Conservation (phyloP, 2,113 vertebrate genomes). For the Takifugu bimaculatus region DNA sequence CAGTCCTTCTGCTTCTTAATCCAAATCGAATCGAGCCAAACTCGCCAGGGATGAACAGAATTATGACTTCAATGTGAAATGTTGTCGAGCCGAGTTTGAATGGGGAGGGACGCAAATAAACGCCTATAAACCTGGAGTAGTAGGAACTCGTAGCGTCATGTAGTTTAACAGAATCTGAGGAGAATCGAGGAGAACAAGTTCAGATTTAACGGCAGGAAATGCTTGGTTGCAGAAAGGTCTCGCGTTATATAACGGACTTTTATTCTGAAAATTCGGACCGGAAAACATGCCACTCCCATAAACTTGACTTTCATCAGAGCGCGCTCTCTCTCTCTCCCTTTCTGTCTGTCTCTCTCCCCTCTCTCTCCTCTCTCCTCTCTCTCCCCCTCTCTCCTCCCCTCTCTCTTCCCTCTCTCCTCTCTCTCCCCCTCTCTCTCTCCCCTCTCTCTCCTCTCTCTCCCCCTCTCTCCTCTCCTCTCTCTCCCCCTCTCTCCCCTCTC, state of each 20-base stretch:
- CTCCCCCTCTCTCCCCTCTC: too few relatives aligned
- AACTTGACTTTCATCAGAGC: neutral
- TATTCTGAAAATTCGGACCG: slow-evolving; percentile 36
- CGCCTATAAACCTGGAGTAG: neutral
- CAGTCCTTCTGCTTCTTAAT: slow-evolving; percentile 60
- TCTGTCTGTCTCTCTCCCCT: too few relatives aligned
- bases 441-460: too few relatives aligned
- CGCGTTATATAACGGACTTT: rapidly evolving
- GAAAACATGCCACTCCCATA: neutral
- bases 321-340: slow-evolving; percentile 6
- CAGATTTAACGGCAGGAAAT: neutral
- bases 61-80: slow-evolving; percentile 27
- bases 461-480: too few relatives aligned
- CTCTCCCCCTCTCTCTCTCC: too few relatives aligned
- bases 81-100: neutral
- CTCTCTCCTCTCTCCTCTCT: too few relatives aligned
- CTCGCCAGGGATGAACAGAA: slow-evolving; percentile 15
- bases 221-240: neutral
- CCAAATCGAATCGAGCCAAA: slow-evolving; percentile 29
- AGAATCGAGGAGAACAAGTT: neutral
- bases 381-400: too few relatives aligned
- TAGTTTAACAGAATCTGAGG: too few relatives aligned
- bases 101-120: too few relatives aligned
- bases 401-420: too few relatives aligned
- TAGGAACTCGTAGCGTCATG: too few relatives aligned